Evolutionary conservation across 2,888 invertebrate species (phyloP), one percentile per base, ranked within the genome.

Genomic region (Lasioglossum lativentre): DNA sequence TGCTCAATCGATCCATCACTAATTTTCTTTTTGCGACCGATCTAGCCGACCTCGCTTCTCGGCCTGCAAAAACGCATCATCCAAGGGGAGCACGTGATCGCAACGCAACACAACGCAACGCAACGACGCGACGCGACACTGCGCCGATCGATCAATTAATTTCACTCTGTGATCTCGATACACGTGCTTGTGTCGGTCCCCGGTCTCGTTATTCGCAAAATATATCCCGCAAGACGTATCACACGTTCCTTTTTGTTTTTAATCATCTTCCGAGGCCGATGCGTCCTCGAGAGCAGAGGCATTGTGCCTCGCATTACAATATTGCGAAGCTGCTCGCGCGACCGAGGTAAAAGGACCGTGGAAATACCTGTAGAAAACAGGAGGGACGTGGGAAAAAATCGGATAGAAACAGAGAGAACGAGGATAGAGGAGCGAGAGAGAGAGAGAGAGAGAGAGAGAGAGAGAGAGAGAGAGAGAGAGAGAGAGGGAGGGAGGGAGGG

Each of bases 301-400:
- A 91, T 89, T 91, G 91, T 91, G 86, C 88, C 66, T 89, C 85
- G 85, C 90, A 90, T 92, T 92, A 92, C 91, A 92, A 90, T 91
- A 92, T 92, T 90, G 90, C 90, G 86, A 91, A 82, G 71, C 56
- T 68, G 68, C 68, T 68, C 68, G 71, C 78, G 78, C 76, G 78
- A 70, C 80, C 82, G 83, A 74, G 78, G 56, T 71, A 77, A 74
- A 42, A 66, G 78, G 52, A 63, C 56, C 76, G 68, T 38, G 81
- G 63, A 63, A 74, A 80, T 73, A 52, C 71, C 66, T 56, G 74
- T 19, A 73, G 45, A 68, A 72, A 78, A 63, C 70, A n/a, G 75
- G 42, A 73, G 73, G 73, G 30, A 77, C 52, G 70, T 38, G 52
- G 23, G 47, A 59, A 70, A 79, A 47, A 42, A 16, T 52, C n/a